phyloP scores from a whole-genome alignment of 1,140 invertebrate genomes.

The Oncopodura yosiiana region DNA sequence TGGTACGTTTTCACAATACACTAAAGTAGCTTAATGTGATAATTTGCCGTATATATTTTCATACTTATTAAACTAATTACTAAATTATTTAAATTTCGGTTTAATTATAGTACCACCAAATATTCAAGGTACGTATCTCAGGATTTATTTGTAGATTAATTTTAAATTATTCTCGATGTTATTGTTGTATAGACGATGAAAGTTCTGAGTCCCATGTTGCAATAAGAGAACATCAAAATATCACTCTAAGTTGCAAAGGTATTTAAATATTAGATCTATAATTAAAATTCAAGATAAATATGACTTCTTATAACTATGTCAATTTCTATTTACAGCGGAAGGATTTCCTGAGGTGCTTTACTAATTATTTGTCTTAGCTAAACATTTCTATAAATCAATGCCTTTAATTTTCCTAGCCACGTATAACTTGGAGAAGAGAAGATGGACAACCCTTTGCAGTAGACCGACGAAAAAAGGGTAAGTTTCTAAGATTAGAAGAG shows the following conservation, averaged over 20 bases:
- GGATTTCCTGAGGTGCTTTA: constrained; percentile 58
- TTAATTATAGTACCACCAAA: constrained; percentile 69
- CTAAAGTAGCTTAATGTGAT: background rate
- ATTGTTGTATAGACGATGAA: constrained; percentile 64
- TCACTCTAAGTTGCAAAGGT: constrained; percentile 54
- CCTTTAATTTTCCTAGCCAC: too few species aligned
- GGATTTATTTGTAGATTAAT: constrained; percentile 1
- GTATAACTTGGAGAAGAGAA: constrained; percentile 80
- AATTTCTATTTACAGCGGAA: too few species aligned
- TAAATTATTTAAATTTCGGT: background rate
- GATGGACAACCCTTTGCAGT: constrained; percentile 72
- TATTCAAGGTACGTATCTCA: constrained; percentile 43
- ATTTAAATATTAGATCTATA: too few species aligned
- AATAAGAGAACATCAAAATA: constrained; percentile 78
- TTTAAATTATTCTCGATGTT: constrained; percentile 67
- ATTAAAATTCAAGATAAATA: too few species aligned
- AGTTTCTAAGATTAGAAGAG: too few species aligned
- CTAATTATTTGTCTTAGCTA: constrained; percentile 16
- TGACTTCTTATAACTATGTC: too few species aligned
- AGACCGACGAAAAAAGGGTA: constrained; percentile 72
- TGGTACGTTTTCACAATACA: constrained; percentile 51
- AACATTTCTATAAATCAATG: too few species aligned
- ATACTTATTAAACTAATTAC: background rate
- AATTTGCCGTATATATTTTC: background rate
- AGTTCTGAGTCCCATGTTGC: constrained; percentile 78